Base-by-base conservation (phyloP, 2,113 vertebrate species). In the Tautogolabrus adspersus region DNA sequence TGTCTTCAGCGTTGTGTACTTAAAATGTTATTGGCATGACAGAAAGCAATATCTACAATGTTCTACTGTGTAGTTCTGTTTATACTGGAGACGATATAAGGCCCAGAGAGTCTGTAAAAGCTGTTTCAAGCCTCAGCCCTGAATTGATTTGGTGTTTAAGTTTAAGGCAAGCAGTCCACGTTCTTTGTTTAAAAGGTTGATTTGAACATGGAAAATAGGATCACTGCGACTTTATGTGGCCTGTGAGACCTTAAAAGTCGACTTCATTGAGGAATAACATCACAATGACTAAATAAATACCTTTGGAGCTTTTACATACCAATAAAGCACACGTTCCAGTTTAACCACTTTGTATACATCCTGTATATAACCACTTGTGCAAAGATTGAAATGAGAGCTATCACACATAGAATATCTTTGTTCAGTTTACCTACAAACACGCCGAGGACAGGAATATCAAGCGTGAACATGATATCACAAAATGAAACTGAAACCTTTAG, bases 21-120 rank as follows among this genome's bases (percentile, higher is more conserved):
- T 77, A 40, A 67, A 67, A 68, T 62, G 84, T 77, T 56, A 81
- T 66, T 63, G 66, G 72, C 46, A 38, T 79, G 79, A 82, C 77
- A 83, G 66, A 76, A 70, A 74, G 71, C 84, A 88, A 83, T 88
- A 87, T 83, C 54, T 65, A 22, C 42, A 54, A 46, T 62, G 44
- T 40, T 79, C 57, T 40, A 15, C 61, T 80, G 51, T 80, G 72
- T 47, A 40, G 44, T 51, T 74, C 11, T 75, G 73, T 85, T 81
- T 64, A 66, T 56, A 49, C 62, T 66, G 65, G 47, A 61, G 60
- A 83, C 68, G 62, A 34, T 55, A 21, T 12, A 34, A 34, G 38
- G 34, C 18, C 52, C 40, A 15, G 16, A 52, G 55, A 49, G 59
- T 38, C 62, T 56, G 59, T 59, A 64, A 55, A 72, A 66, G n/a